These are phyloP conservation scores for Cephus spinipes DNA, from an alignment of 2,888 invertebrate genomes.

Conservation along the genomic window DNA sequence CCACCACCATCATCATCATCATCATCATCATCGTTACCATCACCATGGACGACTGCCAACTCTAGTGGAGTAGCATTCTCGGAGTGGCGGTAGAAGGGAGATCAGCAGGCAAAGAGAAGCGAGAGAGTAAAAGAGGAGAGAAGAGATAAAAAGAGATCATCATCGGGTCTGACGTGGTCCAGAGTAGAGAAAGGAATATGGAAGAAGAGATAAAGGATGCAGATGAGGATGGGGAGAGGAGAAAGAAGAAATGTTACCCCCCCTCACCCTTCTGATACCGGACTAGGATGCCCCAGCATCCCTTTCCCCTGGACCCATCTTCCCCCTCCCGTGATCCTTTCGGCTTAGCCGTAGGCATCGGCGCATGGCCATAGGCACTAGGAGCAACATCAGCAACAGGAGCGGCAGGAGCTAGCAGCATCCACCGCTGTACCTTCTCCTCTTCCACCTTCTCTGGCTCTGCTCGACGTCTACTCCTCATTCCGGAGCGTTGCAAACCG, in stretches of 20 bases:
- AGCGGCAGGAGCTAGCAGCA: conserved; percentile 20
- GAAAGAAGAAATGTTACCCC: not conserved
- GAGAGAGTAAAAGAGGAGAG: not conserved
- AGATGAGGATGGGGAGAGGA: not conserved
- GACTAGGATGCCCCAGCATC: not conserved
- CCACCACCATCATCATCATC: not conserved
- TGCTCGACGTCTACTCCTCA: conserved; percentile 17
- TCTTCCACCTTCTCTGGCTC: not conserved
- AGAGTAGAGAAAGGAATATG: conserved; percentile 6
- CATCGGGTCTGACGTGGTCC: conserved; percentile 7
- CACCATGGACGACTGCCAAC: not conserved
- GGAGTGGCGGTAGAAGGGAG: not conserved
- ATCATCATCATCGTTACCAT: not conserved
- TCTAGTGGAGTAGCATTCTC: not conserved
- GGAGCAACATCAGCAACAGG: conserved; percentile 17
- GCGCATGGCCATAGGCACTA: conserved; percentile 20
- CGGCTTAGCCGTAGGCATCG: not conserved
- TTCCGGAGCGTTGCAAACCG: conserved; percentile 53
- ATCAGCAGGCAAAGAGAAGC: not conserved
- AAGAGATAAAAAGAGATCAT: conserved; percentile 2
- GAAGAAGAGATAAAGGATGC: not conserved
- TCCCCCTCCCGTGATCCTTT: not conserved
- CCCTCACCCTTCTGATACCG: not conserved
- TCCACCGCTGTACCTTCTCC: conserved; percentile 19
- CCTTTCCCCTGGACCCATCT: not conserved